Conservation (phyloP, 2,797 vertebrate genomes). For the Monodelphis domestica region DNA sequence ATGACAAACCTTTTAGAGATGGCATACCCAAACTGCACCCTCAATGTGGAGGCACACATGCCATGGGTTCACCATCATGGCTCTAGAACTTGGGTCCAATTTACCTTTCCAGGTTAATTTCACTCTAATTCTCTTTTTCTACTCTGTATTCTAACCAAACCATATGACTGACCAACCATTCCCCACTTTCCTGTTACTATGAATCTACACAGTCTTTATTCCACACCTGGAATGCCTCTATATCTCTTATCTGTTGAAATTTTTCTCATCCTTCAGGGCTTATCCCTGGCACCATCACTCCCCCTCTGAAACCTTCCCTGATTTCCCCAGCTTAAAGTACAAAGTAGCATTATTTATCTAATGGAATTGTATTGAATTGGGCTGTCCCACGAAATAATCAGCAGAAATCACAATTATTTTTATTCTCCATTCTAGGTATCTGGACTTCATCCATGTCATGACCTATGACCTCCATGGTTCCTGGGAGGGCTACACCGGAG, state of each 20-base stretch:
- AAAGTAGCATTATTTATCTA: background rate
- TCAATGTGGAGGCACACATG: too few species aligned
- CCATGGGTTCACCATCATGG: too few species aligned
- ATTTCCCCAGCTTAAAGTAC: background rate
- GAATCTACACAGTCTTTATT: background rate
- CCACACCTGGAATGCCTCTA: background rate
- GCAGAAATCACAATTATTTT: background rate
- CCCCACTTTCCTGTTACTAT: background rate
- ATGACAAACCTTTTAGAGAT: too few species aligned
- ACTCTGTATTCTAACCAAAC: background rate
- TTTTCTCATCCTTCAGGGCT: background rate
- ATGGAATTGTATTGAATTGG: background rate
- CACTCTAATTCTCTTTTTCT: too few species aligned
- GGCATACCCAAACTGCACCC: too few species aligned
- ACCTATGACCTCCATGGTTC: conserved; percentile 60
- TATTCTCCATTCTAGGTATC: conserved; percentile 34
- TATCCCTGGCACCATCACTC: background rate
- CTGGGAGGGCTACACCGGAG: conserved; percentile 55
- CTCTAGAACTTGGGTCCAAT: background rate
- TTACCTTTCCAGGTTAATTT: background rate
- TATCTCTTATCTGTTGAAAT: background rate
- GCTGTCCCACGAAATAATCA: background rate
- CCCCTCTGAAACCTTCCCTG: background rate
- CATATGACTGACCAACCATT: background rate
- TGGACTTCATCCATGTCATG: conserved; percentile 67